Evolutionary conservation across 2,888 invertebrate genomes (phyloP), one percentile per base, ranked within the genome.

Genomic region (Nebria brevicollis): DNA sequence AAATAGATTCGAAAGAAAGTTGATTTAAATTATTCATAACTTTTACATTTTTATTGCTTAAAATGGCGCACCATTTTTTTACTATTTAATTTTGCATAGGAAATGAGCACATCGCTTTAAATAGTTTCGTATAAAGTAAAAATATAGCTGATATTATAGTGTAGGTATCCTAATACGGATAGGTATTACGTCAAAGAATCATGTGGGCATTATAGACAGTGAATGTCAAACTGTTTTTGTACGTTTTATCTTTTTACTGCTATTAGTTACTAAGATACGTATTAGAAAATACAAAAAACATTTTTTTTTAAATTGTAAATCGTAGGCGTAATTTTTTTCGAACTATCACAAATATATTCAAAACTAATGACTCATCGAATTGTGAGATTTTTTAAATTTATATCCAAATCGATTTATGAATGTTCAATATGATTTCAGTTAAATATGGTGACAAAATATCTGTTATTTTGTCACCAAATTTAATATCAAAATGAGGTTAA

Each of bases 11-110:
- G 13, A 54, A 54, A 54, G 54, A 54, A 54, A 54, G 54, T 54
- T 54, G 54, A 54, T 54, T 54, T 54, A 54, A 54, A 54, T 54
- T 54, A 54, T 54, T 54, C 54, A 54, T 54, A 54, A 54, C 54
- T 54, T 54, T 54, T 54, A 54, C 54, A 54, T 54, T 54, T 54
- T 54, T 7, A 54, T 13, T 54, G 13, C 54, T 54, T 8, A 54
- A 54, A 54, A 54, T 54, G 54, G 54, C 54, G 13, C 4, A 13
- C 54, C 2, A 54, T 54, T 54, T 54, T 11, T 54, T 54, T 54
- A n/a, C 54, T 54, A 34, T 34, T 34, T 5, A 34, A 34, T 34
- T 54, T 54, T 54, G 54, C 54, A 34, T 34, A 2, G 7, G 13
- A 54, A 54, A 54, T 54, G 54, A 54, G 54, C 54, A 54, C 54